Percentiles rank a stretch among this genome's conserved stretches.
Conservation (phyloP, 2,797 vertebrate genomes). For the Sebastiscus albofasciatus region DNA sequence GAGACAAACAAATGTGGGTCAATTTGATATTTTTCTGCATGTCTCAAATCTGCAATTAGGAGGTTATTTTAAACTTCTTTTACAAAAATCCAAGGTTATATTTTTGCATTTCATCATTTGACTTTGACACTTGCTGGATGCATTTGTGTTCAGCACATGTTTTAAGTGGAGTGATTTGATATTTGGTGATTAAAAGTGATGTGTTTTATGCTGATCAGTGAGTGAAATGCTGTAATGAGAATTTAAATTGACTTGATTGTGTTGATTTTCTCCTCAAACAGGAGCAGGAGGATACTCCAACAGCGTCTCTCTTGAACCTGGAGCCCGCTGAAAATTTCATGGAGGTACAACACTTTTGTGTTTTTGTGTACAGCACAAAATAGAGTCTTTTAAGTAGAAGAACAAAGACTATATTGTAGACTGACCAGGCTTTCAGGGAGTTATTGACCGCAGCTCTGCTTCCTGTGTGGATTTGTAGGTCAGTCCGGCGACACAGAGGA, state of each 20-base stretch:
- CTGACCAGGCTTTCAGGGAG: neutral
- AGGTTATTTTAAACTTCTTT: neutral
- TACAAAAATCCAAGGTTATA: neutral
- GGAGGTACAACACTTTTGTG: slow-evolving; percentile 64
- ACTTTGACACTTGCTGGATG: neutral
- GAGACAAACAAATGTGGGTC: neutral
- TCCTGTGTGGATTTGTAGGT: slow-evolving; percentile 73
- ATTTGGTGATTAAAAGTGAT: neutral
- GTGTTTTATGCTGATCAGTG: neutral
- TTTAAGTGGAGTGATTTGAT: neutral
- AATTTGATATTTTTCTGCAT: neutral
- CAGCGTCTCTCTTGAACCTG: slow-evolving; percentile 82
- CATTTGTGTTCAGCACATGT: neutral
- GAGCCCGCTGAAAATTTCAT: slow-evolving; percentile 74
- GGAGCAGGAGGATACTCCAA: slow-evolving; percentile 78
- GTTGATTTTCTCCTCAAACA: slow-evolving; percentile 41
- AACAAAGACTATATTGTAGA: neutral
- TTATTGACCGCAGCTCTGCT: slow-evolving; percentile 5
- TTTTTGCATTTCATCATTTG: neutral
- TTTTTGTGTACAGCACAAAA: neutral
- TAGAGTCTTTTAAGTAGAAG: neutral
- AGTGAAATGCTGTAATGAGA: neutral
- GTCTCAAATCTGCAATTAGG: neutral
- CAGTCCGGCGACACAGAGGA: slow-evolving; percentile 88
- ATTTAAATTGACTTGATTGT: neutral